Percentiles rank a stretch among this genome's conserved stretches.
These are phyloP conservation scores for Chirona hameri DNA, from an alignment of 2,888 invertebrate species.

Conservation along the genomic window DNA sequence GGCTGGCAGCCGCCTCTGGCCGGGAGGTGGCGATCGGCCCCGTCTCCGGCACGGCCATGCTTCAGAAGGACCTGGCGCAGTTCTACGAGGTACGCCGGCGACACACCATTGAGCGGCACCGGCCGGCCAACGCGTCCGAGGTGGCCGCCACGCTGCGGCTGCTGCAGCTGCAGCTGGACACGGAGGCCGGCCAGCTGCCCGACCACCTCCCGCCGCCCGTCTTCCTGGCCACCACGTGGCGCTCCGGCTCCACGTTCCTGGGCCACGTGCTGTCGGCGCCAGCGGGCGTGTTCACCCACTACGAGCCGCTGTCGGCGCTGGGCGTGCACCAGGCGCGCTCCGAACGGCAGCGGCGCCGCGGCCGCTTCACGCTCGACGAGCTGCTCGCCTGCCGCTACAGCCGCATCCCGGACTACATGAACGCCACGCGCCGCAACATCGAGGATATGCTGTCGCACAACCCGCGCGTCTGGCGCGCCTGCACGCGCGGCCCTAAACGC, in stretches of 20 bases:
- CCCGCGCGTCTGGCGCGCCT: conserved; percentile 41
- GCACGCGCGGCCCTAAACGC: conserved; percentile 34
- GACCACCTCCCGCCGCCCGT: conserved; percentile 48
- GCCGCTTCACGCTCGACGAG: conserved; percentile 36
- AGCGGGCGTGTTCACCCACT: conserved; percentile 42
- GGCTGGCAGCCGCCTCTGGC: neutral
- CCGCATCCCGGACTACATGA: conserved; percentile 34
- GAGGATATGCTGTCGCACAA: conserved; percentile 41
- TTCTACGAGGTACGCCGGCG: neutral
- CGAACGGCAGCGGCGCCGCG: conserved; percentile 37
- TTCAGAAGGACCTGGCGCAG: conserved; percentile 6
- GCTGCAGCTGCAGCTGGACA: conserved; percentile 33
- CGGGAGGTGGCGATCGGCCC: conserved; percentile 31
- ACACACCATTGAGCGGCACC: conserved; percentile 3
- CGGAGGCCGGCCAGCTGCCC: conserved; percentile 63
- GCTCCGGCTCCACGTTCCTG: conserved; percentile 41
- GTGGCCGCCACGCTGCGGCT: conserved; percentile 31
- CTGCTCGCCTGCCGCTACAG: conserved; percentile 37
- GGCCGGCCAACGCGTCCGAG: conserved; percentile 35
- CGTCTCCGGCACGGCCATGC: conserved; percentile 32
- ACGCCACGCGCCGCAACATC: conserved; percentile 33
- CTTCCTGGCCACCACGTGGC: conserved; percentile 40
- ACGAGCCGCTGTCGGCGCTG: conserved; percentile 42
- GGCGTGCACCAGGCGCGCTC: conserved; percentile 40
- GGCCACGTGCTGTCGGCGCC: conserved; percentile 41